These are phyloP conservation scores for Patella vulgata DNA, from an alignment of 1,140 invertebrate species.

Conservation along the genomic window DNA sequence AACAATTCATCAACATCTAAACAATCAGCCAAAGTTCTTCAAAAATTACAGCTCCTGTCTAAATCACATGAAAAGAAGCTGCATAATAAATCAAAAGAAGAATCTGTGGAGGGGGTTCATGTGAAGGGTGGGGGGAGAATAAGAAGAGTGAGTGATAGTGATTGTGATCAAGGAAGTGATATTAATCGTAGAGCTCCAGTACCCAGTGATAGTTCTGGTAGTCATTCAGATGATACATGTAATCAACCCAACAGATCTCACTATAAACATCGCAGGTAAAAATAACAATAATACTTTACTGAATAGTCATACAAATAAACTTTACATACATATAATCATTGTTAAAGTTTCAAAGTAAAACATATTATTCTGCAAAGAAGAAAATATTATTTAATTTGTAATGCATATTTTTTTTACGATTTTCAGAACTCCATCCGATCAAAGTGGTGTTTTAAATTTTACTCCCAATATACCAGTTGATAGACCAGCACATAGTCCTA, in stretches of 20 bases:
- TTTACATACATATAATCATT: too few species aligned
- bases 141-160: constrained; percentile 40
- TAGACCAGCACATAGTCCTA: constrained; percentile 43
- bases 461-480: constrained; percentile 11
- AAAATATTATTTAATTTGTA: too few species aligned
- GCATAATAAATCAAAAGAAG: constrained; percentile 21
- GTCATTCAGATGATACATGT: constrained; percentile 50
- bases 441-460: not conserved
- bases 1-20: constrained; percentile 12
- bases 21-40: constrained; percentile 30
- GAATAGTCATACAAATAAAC: too few species aligned
- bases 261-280: constrained; percentile 42
- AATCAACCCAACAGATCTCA: constrained; percentile 22
- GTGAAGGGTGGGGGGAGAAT: constrained; percentile 22
- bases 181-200: constrained; percentile 9
- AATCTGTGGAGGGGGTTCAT: constrained; percentile 4
- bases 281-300: too few species aligned
- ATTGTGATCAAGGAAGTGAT: constrained; percentile 21
- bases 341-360: too few species aligned
- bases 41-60: constrained; percentile 40
- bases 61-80: constrained; percentile 32
- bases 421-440: constrained; percentile 33
- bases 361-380: too few species aligned
- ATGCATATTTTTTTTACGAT: too few species aligned
- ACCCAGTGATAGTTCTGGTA: constrained; percentile 42